Evolutionary conservation across 2,888 invertebrate genomes (phyloP), one percentile per base, ranked within the genome.

Genomic region (Globia sparganii): DNA sequence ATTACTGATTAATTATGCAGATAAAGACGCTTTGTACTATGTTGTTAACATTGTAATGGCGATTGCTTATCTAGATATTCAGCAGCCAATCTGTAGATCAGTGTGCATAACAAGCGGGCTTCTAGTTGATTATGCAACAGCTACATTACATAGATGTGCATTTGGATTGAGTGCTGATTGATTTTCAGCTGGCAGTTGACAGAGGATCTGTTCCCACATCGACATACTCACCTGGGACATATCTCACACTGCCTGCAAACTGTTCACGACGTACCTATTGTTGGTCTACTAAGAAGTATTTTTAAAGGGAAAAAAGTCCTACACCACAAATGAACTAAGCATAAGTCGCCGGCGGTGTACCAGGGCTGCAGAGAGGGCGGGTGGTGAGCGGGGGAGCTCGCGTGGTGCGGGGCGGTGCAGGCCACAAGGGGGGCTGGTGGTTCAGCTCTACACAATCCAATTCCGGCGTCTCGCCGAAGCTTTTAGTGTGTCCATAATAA

Each of bases 401-500:
- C 28, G 21, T 37, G 13, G 53, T 4, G 56, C 1, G 11, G 67
- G 28, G 59, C 49, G 13, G 9, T 6, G 34, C 28, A 2, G 15
- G 37, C 15, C 0, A 28, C 13, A 3, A 34, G 31, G 18, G 13
- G 43, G 4, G 28, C 25, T 15, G 67, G 8, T 15, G 67, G 8
- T 25, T 59, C 28, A 65, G 61, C 83, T 86, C 80, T 68, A 78
- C 77, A 72, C 78, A 87, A 87, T 87, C 87, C 86, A 87, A 87
- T 87, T 87, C 75, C 77, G 61, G 58, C 70, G 81, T 84, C 83
- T 86, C 84, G 84, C 79, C 81, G 77, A 80, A 65, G 87, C 88
- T 88, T 88, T 88, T 86, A 89, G 85, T 64, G 78, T 77, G 78
- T 82, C 80, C 84, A 84, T 86, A 86, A 88, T 86, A 86, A 79